Base-by-base conservation (phyloP, 2,113 vertebrate genomes). In the Toxotes chatareus region DNA sequence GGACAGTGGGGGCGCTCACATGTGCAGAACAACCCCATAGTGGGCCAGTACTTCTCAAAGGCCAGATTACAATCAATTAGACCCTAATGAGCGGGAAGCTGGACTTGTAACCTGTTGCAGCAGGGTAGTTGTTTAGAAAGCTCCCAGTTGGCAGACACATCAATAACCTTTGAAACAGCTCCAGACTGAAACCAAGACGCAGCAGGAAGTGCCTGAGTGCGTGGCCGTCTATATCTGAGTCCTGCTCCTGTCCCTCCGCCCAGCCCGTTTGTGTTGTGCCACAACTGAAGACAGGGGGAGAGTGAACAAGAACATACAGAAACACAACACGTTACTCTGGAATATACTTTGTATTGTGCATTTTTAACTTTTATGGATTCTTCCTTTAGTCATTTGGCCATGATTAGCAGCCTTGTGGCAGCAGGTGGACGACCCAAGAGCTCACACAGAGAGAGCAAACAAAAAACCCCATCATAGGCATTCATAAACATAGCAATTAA, bases 1-100 rank as follows among this genome's bases (percentile, higher is more conserved):
- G 83, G 91, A 89, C 93, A 86, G 91, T 86, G 91, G 94, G 94
- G 91, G 89, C 84, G 23, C 71, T n/a, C 66, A 74, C 89, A 93
- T 89, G 86, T 90, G 83, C 87, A 63, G 93, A 93, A 90, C 88
- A 87, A 89, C 88, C 93, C 87, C 77, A 12, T 91, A 85, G 91
- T 32, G 76, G 84, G 88, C 80, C 79, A 85, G 86, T 53, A 76
- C 86, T 83, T 93, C 94, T 94, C 88, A 93, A 94, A 93, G 93
- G 91, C 91, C 88, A 93, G 90, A 93, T 96, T 93, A 94, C 60
- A 59, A 92, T 95, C 95, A 95, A 92, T 96, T 96, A 96, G 95
- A 89, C 64, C 14, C 91, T 96, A 93, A 96, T 94, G 94, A 94
- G 93, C 91, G 86, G 90, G 89, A 89, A 91, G 92, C 93, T 71